Base-by-base conservation (phyloP, 2,797 vertebrate genomes). In the Epinephelus malabaricus region DNA sequence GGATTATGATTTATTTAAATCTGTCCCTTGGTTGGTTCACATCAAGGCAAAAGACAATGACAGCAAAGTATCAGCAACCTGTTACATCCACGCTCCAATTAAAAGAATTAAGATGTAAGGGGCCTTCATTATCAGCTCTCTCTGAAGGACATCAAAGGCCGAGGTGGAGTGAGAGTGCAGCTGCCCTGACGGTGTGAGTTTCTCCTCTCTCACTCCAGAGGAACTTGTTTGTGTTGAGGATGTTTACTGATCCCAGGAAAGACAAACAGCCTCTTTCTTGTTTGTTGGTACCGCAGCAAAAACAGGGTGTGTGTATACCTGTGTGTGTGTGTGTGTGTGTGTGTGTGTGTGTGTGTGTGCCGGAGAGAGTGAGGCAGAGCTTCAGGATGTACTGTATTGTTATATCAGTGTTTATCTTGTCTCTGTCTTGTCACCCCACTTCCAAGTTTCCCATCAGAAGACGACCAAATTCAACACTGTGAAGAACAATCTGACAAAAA, bases 201-300 rank as follows among this genome's bases (percentile, higher is more conserved):
- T 95, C 89, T 93, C 89, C 82, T 94, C 91, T 92, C 90, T 91
- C 83, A 82, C 92, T 93, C 92, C 88, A 77, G 85, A 93, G 90
- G 86, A 93, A 84, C 88, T 86, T 93, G 93, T 95, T 96, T 96
- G 94, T 94, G 93, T 93, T 88, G 92, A 95, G 93, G 93, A 95
- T 95, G 95, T 96, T 96, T 96, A 95, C 95, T 78, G 89, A 95
- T 95, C 94, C 92, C 94, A 92, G 92, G 89, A 91, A 95, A 95
- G 94, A 95, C 95, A 96, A 96, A 96, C 94, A 94, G 87, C 30
- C 61, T 64, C 85, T 63, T 86, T 93, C 89, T 93, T 95, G 92
- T 94, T 93, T 94, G 92, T 88, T 81, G 85, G 87, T 86, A 77
- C 50, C 64, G 45, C 77, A 81, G 65, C 86, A 93, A 93, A 95